phyloP scores from a whole-genome alignment of 2,113 vertebrate genomes.

The Colistium nudipinnis region DNA sequence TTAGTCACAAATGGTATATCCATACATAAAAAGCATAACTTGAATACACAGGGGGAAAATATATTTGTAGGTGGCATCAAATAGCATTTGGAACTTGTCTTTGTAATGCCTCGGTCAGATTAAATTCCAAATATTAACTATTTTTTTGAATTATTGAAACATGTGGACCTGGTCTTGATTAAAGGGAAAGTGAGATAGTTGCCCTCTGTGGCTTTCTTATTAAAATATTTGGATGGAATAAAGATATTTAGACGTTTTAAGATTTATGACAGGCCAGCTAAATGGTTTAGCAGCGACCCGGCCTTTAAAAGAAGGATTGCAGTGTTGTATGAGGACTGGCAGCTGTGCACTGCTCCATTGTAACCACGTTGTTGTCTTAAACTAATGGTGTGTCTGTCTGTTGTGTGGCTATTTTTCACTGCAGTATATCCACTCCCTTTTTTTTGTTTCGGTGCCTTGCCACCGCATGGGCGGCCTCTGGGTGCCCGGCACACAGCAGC shows the following conservation, averaged over 20 bases:
- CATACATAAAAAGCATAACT: too few relatives aligned
- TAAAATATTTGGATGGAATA: too few relatives aligned
- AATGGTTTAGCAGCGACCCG: too few relatives aligned
- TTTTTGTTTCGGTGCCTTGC: slow-evolving; percentile 52
- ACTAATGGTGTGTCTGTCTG: slow-evolving; percentile 41
- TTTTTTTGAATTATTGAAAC: too few relatives aligned
- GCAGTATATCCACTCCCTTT: slow-evolving; percentile 23
- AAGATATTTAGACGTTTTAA: background rate
- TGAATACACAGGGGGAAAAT: too few relatives aligned
- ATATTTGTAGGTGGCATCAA: background rate
- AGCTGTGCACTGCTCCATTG: slow-evolving; percentile 19
- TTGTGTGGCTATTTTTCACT: slow-evolving; percentile 40
- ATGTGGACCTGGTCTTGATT: background rate
- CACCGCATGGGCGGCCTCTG: slow-evolving; percentile 38
- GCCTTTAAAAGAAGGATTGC: too few relatives aligned
- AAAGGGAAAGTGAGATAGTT: background rate
- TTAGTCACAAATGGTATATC: slow-evolving; percentile 19
- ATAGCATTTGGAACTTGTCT: too few relatives aligned
- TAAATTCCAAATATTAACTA: too few relatives aligned
- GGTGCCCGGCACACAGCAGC: slow-evolving; percentile 44
- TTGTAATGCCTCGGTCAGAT: too few relatives aligned
- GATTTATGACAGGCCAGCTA: too few relatives aligned
- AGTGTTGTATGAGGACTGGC: background rate
- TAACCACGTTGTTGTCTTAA: background rate
- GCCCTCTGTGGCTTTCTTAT: too few relatives aligned